Evolutionary conservation across 1,140 invertebrate genomes (phyloP), one percentile per base, ranked within the genome.

Genomic region (Brachystomella parvula): DNA sequence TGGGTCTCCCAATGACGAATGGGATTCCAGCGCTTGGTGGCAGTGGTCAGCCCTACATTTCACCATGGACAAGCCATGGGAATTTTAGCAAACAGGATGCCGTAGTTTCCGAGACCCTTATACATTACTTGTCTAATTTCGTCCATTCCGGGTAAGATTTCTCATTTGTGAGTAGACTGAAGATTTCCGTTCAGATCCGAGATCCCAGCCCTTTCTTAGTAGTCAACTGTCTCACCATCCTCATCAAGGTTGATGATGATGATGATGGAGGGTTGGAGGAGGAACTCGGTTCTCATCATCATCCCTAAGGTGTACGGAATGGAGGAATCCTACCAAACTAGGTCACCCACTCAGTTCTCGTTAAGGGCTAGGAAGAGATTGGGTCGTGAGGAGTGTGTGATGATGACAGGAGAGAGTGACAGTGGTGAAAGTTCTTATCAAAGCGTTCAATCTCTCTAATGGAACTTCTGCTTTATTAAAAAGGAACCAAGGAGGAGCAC

Each of bases 1-100:
- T 98, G 72, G 96, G 94, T 17, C 84, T 94, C 70, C 95, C 94
- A 26, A 77, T 98, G 47, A 70, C 68, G 47, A 68, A 73, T 64
- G 66, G 64, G 61, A 63, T 70, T 49, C 71, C 71, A 39, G 63
- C 71, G 59, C 58, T 70, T 39, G 74, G 78, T 32, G 73, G 72
- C 47, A n/a, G n/a, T n/a, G 49, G 49, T 15, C 65, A 72, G 33
- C 72, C 78, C 21, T 62, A 63, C 58, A 35, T 61, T 44, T 68
- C 70, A 53, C 67, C 68, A 61, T 72, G 67, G 65, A 67, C 70
- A 39, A 61, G 56, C 35, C 26, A 66, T 3, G 76, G 76, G 1
- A 79, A 79, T 47, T 82, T 81, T 71, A 76, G 76, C 19, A 68
- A 74, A 26, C 69, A 75, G 2, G 80, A 82, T 71, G 74, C 75